Conservation (phyloP, 2,797 vertebrate genomes). For the Acipenser ruthenus region DNA sequence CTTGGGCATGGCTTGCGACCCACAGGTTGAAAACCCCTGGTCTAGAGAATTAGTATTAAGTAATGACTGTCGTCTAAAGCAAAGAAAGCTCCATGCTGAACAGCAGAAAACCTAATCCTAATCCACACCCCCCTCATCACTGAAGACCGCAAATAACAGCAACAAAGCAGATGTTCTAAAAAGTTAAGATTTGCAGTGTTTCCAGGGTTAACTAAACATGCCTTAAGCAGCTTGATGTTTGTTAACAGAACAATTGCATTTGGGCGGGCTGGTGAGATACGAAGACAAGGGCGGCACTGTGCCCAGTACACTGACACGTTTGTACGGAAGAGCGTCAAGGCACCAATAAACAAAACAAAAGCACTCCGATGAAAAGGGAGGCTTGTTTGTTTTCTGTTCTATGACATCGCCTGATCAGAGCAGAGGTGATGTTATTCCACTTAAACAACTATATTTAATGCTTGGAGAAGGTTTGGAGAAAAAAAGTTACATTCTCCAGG, state of each 20-base stretch:
- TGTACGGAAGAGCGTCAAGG: neutral
- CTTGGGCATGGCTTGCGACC: no score
- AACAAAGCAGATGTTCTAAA: neutral
- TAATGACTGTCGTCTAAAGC: no score
- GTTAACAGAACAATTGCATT: neutral
- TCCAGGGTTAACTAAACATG: neutral
- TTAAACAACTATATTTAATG: conserved; percentile 13
- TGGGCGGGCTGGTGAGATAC: neutral
- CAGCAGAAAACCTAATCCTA: no score
- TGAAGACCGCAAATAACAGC: neutral
- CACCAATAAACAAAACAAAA: neutral
- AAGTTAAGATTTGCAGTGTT: neutral
- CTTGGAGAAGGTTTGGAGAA: conserved; percentile 17
- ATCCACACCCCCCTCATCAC: no score
- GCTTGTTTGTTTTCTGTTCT: neutral
- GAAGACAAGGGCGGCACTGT: neutral
- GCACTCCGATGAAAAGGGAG: conserved; percentile 8
- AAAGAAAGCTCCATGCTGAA: no score
- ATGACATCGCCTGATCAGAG: conserved; percentile 13
- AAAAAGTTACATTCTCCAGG: conserved; percentile 13
- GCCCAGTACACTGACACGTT: neutral
- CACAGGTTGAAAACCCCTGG: no score
- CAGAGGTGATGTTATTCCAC: neutral
- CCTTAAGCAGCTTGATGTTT: neutral
- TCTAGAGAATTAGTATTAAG: no score